phyloP scores from a whole-genome alignment of 2,113 vertebrate genomes.

The Tachuris rubrigastra region DNA sequence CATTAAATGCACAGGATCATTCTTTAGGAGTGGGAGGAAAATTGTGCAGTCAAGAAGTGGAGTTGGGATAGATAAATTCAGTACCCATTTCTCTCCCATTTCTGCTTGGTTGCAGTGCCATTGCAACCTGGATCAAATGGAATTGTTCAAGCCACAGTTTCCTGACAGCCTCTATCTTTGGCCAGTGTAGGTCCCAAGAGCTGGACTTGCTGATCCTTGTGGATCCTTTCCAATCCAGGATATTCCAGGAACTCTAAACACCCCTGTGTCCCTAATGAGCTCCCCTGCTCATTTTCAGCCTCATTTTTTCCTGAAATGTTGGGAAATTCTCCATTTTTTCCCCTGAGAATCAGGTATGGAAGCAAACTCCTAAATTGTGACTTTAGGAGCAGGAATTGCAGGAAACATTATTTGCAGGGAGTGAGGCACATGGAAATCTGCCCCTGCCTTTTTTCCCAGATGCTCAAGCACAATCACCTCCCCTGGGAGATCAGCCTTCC shows the following conservation, averaged over 20 bases:
- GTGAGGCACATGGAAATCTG: background rate
- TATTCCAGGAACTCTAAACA: background rate
- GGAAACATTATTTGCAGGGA: background rate
- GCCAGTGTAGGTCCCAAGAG: background rate
- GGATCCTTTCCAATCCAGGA: background rate
- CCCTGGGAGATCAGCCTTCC: background rate
- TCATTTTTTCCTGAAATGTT: rapidly evolving
- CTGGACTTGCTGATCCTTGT: background rate
- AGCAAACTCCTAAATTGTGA: background rate
- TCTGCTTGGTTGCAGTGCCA: background rate
- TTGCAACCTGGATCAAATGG: background rate
- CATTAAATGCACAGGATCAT: background rate
- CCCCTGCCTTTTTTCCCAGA: background rate
- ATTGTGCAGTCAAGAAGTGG: background rate
- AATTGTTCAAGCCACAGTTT: background rate
- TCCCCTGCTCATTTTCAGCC: background rate
- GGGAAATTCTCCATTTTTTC: background rate
- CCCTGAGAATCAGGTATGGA: background rate
- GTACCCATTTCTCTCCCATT: background rate
- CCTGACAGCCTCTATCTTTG: background rate
- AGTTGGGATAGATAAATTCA: background rate
- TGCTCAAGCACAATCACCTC: background rate
- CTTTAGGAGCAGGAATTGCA: background rate
- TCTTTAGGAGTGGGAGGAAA: background rate
- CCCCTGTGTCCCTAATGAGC: rapidly evolving